Evolutionary conservation across 2,797 vertebrate species (phyloP), one percentile per base, ranked within the genome.

Genomic region (Cyclura pinguis): DNA sequence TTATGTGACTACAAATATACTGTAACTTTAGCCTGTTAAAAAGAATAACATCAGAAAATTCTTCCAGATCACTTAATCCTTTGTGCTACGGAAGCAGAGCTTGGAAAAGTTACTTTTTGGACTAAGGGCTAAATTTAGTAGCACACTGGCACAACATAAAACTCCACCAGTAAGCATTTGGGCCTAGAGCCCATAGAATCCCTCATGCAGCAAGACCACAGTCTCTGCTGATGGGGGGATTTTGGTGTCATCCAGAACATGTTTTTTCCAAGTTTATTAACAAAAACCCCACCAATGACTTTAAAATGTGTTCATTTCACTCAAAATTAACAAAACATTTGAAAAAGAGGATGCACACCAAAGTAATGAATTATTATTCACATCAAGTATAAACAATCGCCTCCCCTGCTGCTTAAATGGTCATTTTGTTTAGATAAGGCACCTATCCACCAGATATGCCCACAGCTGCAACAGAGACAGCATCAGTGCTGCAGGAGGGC

Each of bases 371-470:
- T 50, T 47, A 80, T 27, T 80, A 80, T 14, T 6, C 27, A 32
- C 29, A 80, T 96, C 97, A 81, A n/a, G 16, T 80, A 80, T 52
- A 47, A 52, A 50, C 7, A 55, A 81, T 13, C 55, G 52, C 55
- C 95, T 97, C 94, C 93, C 91, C 95, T 96, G 96, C 94, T 97
- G 97, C 96, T 97, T 97, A 96, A 98, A 98, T 98, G 98, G 96
- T 95, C 10, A 62, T 27, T 42, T 95, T 95, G 96, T 96, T 87
- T 97, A 97, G 97, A 94, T 91, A 97, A 96, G 96, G 96, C 96
- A 94, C 95, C 96, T 94, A 93, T 94, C 94, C 97, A 96, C 85
- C 69, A 88, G 91, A 27, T 27, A 64, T 64, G 62, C 22, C 62
- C 62, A 64, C 62, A 6, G 62, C 62, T 64, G 62, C 6, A 64